Conservation (phyloP, 2,113 vertebrate species). For the Nymphicus hollandicus region DNA sequence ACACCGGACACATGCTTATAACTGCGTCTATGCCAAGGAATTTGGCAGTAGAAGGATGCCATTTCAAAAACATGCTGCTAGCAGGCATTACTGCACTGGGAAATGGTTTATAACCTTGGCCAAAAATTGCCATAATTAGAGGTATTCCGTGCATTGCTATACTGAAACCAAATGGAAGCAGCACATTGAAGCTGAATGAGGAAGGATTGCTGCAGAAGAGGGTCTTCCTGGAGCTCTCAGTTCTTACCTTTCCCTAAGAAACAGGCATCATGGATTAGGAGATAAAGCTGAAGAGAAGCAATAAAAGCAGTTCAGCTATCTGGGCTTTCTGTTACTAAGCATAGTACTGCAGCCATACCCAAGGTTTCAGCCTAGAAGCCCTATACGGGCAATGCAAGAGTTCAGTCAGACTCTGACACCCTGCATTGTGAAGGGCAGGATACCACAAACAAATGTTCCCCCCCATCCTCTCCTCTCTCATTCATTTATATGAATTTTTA, state of each 20-base stretch:
- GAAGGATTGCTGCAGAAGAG: background rate
- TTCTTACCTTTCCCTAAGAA: background rate
- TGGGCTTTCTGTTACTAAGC: background rate
- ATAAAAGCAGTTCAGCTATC: background rate
- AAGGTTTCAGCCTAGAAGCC: background rate
- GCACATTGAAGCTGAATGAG: background rate
- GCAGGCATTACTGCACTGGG: background rate
- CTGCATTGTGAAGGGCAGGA: background rate
- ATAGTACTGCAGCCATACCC: background rate
- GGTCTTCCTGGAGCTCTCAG: background rate
- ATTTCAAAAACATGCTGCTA: background rate
- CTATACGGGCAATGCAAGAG: fast-evolving
- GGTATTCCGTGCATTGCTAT: background rate
- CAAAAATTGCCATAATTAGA: background rate
- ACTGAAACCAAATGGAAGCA: background rate
- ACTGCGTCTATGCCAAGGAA: background rate
- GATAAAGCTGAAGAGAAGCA: background rate
- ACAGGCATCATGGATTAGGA: background rate
- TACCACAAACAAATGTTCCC: fast-evolving
- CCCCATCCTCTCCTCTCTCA: background rate
- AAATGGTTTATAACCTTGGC: background rate
- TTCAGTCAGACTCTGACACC: background rate
- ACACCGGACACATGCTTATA: background rate
- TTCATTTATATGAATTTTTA: background rate
- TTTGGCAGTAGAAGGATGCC: background rate